A percentile compares a stretch with the other conserved stretches of the same genome.
These are phyloP conservation scores for Micronycteris hirsuta DNA, from an alignment of 2,113 vertebrate genomes.

Conservation along the genomic window DNA sequence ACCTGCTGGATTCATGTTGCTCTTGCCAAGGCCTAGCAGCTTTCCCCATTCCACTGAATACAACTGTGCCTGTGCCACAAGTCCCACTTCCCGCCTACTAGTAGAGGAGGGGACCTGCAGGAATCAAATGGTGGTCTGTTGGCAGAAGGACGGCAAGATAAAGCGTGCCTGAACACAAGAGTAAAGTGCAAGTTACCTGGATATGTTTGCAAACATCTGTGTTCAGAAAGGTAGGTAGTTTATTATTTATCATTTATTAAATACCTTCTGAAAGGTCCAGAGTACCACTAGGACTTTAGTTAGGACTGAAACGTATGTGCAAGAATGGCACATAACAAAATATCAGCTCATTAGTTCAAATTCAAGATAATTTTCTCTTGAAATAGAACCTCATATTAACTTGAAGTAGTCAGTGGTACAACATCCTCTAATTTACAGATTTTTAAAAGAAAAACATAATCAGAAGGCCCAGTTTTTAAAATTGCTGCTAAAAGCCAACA, in stretches of 20 bases:
- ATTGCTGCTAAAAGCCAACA: constrained; percentile 35
- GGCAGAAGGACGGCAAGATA: not conserved
- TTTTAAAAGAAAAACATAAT: constrained; percentile 42
- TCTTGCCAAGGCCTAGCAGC: not conserved
- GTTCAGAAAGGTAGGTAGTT: constrained; percentile 27
- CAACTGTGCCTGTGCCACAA: not conserved
- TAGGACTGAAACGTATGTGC: constrained; percentile 4
- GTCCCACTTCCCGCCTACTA: not conserved
- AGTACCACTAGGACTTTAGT: not conserved
- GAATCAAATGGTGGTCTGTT: not conserved
- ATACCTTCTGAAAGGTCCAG: constrained; percentile 29
- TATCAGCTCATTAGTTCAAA: constrained; percentile 47
- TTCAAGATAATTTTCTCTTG: not conserved
- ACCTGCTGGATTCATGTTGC: not conserved
- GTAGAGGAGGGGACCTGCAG: not conserved
- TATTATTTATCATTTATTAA: constrained; percentile 63
- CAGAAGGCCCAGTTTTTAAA: constrained; percentile 52
- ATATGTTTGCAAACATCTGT: constrained; percentile 6
- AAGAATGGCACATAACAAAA: constrained; percentile 26
- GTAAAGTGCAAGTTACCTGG: not conserved
- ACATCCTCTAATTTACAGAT: constrained; percentile 8
- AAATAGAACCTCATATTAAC: constrained; percentile 32
- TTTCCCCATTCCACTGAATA: not conserved
- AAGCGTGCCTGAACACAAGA: not conserved
- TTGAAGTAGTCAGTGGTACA: constrained; percentile 8